Conservation (phyloP, 2,113 vertebrate species). For the Notechis scutatus region DNA sequence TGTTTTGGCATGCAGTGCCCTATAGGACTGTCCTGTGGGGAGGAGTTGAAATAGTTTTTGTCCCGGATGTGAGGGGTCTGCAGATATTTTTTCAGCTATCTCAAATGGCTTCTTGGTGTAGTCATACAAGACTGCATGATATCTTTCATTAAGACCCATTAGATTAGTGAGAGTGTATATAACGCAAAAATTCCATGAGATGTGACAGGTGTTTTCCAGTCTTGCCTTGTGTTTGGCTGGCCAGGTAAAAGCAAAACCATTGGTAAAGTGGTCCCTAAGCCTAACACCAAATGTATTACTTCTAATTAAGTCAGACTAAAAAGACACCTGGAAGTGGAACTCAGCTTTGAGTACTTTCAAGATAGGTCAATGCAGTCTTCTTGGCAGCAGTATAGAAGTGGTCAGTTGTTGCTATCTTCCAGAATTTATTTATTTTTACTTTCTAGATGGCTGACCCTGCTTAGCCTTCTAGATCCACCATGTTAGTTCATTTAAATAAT, state of each 20-base stretch:
- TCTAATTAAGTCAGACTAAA: neutral
- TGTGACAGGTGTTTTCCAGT: neutral
- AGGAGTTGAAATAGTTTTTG: no score
- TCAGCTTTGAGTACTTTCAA: neutral
- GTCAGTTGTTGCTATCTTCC: neutral
- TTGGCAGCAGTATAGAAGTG: neutral
- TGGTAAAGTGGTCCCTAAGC: neutral
- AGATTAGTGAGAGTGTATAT: neutral
- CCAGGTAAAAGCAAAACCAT: neutral
- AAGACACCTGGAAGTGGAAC: neutral
- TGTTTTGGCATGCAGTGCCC: no score
- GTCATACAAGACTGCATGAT: neutral
- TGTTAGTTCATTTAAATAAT: neutral
- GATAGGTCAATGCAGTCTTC: neutral
- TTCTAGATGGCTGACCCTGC: neutral
- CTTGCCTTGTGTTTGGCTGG: neutral
- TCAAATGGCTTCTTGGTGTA: no score
- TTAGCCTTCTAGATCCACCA: neutral
- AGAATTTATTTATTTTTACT: neutral
- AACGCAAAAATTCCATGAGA: neutral
- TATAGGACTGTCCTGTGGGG: no score
- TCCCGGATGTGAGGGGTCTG: no score
- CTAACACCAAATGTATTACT: neutral
- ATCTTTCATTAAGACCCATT: neutral
- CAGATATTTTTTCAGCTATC: no score